Evolutionary conservation across 2,113 vertebrate species (phyloP).

Genomic region (Pygoscelis antarcticus): DNA sequence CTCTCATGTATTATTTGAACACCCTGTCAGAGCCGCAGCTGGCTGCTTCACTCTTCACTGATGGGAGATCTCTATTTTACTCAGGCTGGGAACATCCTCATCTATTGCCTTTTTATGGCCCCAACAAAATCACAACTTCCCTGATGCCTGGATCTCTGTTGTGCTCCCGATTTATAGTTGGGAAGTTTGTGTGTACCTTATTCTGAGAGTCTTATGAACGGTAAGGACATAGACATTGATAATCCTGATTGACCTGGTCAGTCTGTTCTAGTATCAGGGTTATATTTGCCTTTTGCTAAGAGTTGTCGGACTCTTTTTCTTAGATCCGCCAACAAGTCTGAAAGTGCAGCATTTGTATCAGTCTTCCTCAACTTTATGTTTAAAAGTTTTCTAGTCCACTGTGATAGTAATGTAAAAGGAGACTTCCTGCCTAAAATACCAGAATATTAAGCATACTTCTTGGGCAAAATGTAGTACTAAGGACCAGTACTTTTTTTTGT

Average conservation of each 20-base stretch:
- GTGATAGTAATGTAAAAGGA: not conserved
- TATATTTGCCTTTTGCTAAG: not conserved
- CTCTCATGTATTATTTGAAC: fast-evolving
- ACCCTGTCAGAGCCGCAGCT: not conserved
- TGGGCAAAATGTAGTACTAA: not conserved
- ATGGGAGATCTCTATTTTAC: not conserved
- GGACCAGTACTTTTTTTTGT: not conserved
- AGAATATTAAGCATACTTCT: not conserved
- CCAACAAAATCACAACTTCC: not conserved
- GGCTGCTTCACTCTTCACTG: not conserved
- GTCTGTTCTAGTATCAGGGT: not conserved
- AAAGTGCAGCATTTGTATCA: not conserved
- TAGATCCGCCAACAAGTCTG: not conserved
- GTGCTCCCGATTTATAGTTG: not conserved
- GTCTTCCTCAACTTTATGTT: not conserved
- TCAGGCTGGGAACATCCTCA: not conserved
- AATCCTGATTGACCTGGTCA: not conserved
- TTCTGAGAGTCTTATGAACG: not conserved
- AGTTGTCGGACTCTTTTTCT: not conserved
- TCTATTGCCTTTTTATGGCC: not conserved
- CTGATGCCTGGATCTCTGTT: not conserved
- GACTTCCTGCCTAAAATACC: not conserved
- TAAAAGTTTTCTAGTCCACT: not conserved
- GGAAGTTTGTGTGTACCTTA: fast-evolving
- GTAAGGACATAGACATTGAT: not conserved